Conservation (phyloP, 1,140 invertebrate genomes). For the Prorops nasuta region DNA sequence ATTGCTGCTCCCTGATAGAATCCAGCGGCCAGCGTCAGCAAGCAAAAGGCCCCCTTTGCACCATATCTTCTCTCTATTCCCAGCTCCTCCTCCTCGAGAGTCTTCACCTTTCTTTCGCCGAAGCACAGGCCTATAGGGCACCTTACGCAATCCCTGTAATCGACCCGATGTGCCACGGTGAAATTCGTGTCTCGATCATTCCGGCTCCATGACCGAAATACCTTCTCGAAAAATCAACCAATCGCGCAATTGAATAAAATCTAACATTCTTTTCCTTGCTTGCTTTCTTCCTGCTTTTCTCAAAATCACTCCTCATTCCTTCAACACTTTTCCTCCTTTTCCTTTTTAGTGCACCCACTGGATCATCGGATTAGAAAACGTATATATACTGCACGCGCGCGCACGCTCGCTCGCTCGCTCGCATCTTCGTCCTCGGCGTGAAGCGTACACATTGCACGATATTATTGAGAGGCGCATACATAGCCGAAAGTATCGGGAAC, state of each 20-base stretch:
- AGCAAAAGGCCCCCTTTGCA: constrained; percentile 2
- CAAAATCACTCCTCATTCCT: background rate
- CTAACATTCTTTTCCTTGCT: background rate
- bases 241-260: background rate
- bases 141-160: constrained; percentile 15
- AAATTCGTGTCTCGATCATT: constrained; percentile 25
- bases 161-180: constrained; percentile 18
- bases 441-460: too few relatives aligned
- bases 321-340: background rate
- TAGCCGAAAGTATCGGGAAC: too few relatives aligned
- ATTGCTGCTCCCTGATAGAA: background rate
- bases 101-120: constrained; percentile 3
- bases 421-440: too few relatives aligned
- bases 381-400: too few relatives aligned
- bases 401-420: too few relatives aligned
- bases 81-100: background rate
- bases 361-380: background rate
- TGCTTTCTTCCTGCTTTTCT: background rate
- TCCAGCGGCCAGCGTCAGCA: too few relatives aligned
- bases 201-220: too few relatives aligned
- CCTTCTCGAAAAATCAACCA: background rate
- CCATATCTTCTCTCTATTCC: background rate
- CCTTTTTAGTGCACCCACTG: background rate
- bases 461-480: too few relatives aligned
- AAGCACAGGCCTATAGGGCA: constrained; percentile 1